A percentile compares a stretch with the other conserved stretches of the same genome.
phyloP scores from a whole-genome alignment of 2,113 vertebrate genomes.

The Etheostoma cragini region DNA sequence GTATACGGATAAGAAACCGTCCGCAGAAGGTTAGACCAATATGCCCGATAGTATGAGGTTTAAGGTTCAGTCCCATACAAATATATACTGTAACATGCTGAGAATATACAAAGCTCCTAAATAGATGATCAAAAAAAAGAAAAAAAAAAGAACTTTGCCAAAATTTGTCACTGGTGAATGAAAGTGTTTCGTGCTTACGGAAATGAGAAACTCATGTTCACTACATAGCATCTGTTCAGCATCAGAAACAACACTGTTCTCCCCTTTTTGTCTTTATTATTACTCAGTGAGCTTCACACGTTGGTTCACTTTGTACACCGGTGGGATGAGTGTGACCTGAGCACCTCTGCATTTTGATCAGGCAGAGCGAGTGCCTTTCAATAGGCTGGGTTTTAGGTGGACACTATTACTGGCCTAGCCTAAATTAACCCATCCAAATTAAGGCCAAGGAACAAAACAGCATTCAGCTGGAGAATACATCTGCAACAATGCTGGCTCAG shows the following conservation, averaged over 20 bases:
- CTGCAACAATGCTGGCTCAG: background rate
- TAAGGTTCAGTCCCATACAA: background rate
- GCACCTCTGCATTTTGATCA: slow-evolving; percentile 37
- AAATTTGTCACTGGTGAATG: background rate
- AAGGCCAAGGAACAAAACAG: background rate
- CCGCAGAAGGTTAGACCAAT: background rate
- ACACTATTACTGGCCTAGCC: slow-evolving; percentile 12
- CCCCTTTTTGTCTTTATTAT: background rate
- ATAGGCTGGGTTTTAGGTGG: background rate
- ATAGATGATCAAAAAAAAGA: background rate
- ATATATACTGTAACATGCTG: background rate
- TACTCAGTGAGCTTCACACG: slow-evolving; percentile 16
- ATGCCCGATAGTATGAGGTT: no score
- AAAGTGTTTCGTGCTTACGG: background rate
- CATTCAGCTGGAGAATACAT: background rate
- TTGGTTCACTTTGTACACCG: background rate
- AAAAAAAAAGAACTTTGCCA: background rate
- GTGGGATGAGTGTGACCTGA: slow-evolving; percentile 21
- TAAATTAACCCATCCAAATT: slow-evolving; percentile 16
- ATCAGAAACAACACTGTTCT: background rate
- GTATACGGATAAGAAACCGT: background rate
- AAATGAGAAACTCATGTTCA: background rate
- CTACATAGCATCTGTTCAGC: background rate
- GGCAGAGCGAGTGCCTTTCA: slow-evolving; percentile 1
- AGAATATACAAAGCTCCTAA: background rate